phyloP scores from a whole-genome alignment of 1,140 invertebrate species.

The Anoplolepis gracilipes region DNA sequence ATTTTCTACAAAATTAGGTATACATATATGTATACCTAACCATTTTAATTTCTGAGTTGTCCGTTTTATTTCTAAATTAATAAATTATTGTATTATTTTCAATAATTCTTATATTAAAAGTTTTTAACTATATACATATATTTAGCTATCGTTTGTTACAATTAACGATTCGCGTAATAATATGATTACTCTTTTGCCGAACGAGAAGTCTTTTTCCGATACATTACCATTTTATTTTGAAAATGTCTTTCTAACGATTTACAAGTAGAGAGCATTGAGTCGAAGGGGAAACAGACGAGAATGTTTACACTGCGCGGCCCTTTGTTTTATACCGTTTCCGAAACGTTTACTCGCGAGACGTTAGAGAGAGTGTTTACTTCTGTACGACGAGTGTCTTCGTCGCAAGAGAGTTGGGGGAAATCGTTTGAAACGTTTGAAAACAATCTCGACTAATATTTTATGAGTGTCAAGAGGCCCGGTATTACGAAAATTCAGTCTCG shows the following conservation, averaged over 20 bases:
- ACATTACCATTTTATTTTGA: not conserved
- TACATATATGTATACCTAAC: not conserved
- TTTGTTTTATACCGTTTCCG: slow-evolving; percentile 53
- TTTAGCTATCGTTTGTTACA: not conserved
- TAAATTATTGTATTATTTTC: not conserved
- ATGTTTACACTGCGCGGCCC: slow-evolving; percentile 41
- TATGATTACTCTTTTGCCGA: not conserved
- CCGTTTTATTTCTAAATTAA: not conserved
- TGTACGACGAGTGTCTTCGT: slow-evolving; percentile 35
- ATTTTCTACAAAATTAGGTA: too few species aligned
- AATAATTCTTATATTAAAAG: not conserved
- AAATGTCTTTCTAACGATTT: slow-evolving; percentile 19
- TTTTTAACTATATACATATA: too few species aligned
- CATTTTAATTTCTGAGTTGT: not conserved
- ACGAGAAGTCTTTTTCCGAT: not conserved
- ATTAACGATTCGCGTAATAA: slow-evolving; percentile 5
- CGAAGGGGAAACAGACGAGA: slow-evolving; percentile 28
- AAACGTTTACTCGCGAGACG: slow-evolving; percentile 43
- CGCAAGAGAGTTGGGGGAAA: slow-evolving; percentile 17
- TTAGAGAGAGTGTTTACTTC: slow-evolving; percentile 51
- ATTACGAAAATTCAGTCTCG: slow-evolving; percentile 52
- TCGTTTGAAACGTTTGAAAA: slow-evolving; percentile 64
- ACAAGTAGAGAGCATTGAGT: slow-evolving; percentile 10
- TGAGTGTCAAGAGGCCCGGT: slow-evolving; percentile 10
- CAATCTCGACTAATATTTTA: slow-evolving; percentile 63